Evolutionary conservation across 1,140 invertebrate genomes (phyloP).

Genomic region (Globodera ellingtonae): DNA sequence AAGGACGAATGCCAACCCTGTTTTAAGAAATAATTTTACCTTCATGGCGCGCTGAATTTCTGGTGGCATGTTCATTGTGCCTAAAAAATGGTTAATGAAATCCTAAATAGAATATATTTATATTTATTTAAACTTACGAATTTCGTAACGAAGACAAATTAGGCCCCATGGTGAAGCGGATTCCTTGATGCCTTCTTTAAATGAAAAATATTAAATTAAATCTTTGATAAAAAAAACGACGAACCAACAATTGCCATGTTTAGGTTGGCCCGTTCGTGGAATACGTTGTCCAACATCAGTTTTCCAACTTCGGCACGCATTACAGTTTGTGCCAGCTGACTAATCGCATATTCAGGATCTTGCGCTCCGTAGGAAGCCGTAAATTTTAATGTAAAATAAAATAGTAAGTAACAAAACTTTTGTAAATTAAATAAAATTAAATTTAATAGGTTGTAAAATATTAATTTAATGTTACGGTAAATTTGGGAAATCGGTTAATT

Average conservation of each 20-base stretch:
- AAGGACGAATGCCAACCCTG: no score
- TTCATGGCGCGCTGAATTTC: conserved; percentile 99
- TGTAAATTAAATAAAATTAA: no score
- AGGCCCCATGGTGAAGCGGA: conserved; percentile 96
- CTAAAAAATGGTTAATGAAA: not conserved
- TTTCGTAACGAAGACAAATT: conserved; percentile 92
- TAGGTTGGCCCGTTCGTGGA: conserved; percentile 88
- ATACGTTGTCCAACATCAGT: conserved; percentile 92
- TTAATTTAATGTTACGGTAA: conserved; percentile 36
- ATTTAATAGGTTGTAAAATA: no score
- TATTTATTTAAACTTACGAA: conserved; percentile 69
- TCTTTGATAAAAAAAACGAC: conserved; percentile 10
- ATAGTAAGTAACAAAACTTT: no score
- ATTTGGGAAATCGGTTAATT: not conserved
- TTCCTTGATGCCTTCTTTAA: conserved; percentile 85
- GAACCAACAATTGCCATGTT: conserved; percentile 86
- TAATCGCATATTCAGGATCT: conserved; percentile 97
- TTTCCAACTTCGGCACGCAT: conserved; percentile 97
- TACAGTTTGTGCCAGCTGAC: conserved; percentile 94
- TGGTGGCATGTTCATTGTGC: conserved; percentile 84
- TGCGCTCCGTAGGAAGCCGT: conserved; percentile 93
- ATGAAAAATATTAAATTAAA: conserved; percentile 5
- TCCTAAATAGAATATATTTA: not conserved
- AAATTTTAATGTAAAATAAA: no score
- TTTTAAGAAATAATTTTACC: conserved; percentile 26